Base-by-base conservation (phyloP, 2,888 invertebrate genomes). In the Lithodes maja region DNA sequence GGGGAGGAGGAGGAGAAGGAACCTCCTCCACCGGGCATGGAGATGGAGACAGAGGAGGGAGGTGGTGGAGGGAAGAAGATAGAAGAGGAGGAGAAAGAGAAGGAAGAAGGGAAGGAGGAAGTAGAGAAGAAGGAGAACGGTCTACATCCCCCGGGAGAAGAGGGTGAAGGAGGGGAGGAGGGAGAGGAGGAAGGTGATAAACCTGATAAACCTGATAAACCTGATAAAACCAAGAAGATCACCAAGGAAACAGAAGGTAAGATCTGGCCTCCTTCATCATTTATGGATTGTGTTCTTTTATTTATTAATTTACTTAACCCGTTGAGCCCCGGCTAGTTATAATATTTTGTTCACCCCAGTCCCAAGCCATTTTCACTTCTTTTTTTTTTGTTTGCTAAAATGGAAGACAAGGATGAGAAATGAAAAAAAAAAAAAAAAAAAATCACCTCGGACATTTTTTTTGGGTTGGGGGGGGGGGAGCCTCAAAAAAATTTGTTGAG, bases 1-100 rank as follows among this genome's bases (percentile, higher is more conserved):
- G 94, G 94, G 87, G 93, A 92, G 0, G 94, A 93, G 93, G 92
- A 92, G 87, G 93, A 92, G 0, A 94, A 93, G 93, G 92, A 92
- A 86, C 93, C 93, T 12, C 92, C 92, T 0, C 93, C 93, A 50
- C 93, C 93, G 78, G 93, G 93, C 92, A 84, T 90, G 84, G 92
- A 92, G 87, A 81, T 68, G 17, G 83, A 71, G 33, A 81, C 77
- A 78, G 85, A 77, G 33, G 89, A 92, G 53, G 86, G 90, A 33
- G 33, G 33, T 33, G 33, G 33, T 33, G 33, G 33, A 33, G 33
- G 33, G 33, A 33, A 33, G 85, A 87, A 78, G 75, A 77, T 81
- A 49, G 86, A 68, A 78, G 92, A 91, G 85, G 85, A 84, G 75
- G 82, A 71, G 15, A 68, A 74, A 49, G 85, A 85, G 74, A 83